Evolutionary conservation across 1,140 invertebrate genomes (phyloP), one percentile per base, ranked within the genome.

Genomic region (Drosophila nigromelanica): DNA sequence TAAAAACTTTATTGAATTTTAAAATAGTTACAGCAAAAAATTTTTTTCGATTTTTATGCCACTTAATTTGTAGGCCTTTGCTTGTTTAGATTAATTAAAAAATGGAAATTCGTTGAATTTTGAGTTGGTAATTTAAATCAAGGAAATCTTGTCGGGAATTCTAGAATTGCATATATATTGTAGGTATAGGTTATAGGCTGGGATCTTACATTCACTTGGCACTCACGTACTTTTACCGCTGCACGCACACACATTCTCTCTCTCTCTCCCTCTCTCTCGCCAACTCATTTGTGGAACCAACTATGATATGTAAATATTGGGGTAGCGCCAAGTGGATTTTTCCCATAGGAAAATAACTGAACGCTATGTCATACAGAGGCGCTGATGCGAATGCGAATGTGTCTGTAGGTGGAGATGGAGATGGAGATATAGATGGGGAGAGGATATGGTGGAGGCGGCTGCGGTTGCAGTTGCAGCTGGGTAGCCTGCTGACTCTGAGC

Each of bases 221-320:
- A 58, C 54, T 59, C 55, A 70, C 60, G 60, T 64, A 58, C 35
- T 48, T 27, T 35, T 5, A 35, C 37, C 11, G 37, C 37, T 12
- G 12, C n/a, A 40, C 10, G 5, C 21, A 45, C 37, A 62, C 4
- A 35, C 3, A 37, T 14, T 6, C 11, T 21, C n/a, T 3, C 40
- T 4, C 5, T 12, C 18, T 4, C 55, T 27, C 24, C 2, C n/a
- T 18, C 55, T 27, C 37, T 37, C 15, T 37, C 42, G 18, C 40
- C 70, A 73, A 73, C 55, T 73, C 72, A 74, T 74, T 70, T 58
- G 66, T 72, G 56, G 61, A 69, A 59, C 60, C 73, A 86, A 75
- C 78, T 81, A 74, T 76, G 70, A 76, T 81, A 86, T 86, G 82
- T 87, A 86, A 87, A 86, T 86, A 79, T 85, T 70, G 56, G 61